Percentiles rank a stretch among this genome's conserved stretches.
Conservation (phyloP, 1,140 invertebrate genomes). For the Choristoneura fumiferana region DNA sequence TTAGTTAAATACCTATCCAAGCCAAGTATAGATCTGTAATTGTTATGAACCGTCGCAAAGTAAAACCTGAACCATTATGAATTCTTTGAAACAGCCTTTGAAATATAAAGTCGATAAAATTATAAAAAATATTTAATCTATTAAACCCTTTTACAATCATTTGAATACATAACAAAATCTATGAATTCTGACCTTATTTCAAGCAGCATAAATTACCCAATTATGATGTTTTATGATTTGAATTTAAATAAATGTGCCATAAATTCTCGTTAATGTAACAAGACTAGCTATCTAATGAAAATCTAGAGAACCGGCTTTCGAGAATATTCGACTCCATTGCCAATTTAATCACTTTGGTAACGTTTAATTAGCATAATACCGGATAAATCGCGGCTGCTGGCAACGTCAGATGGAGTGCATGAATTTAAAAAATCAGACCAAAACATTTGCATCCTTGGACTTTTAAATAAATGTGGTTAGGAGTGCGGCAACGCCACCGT, state of each 20-base stretch:
- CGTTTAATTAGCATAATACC: slow-evolving; percentile 12
- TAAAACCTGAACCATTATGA: too few species aligned
- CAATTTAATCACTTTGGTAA: slow-evolving; percentile 12
- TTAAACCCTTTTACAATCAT: background rate
- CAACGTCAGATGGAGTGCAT: too few species aligned
- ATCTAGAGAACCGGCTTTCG: slow-evolving; percentile 16
- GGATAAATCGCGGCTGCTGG: background rate
- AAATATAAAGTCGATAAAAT: too few species aligned
- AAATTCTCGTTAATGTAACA: slow-evolving; percentile 17
- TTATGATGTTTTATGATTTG: slow-evolving; percentile 19
- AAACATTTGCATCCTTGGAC: too few species aligned
- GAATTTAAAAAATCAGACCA: background rate
- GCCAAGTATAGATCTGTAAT: too few species aligned
- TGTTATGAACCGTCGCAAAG: too few species aligned
- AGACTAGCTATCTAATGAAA: slow-evolving; percentile 15
- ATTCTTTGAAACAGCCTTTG: too few species aligned
- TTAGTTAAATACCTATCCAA: too few species aligned
- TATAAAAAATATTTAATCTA: too few species aligned
- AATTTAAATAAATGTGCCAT: slow-evolving; percentile 19
- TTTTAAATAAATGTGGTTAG: too few species aligned
- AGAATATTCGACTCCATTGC: slow-evolving; percentile 11
- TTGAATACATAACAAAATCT: background rate
- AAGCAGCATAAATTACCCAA: slow-evolving; percentile 4
- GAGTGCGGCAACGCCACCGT: too few species aligned
- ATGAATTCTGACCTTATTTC: slow-evolving; percentile 8